A percentile compares a stretch with the other conserved stretches of the same genome.
Conservation (phyloP, 2,888 invertebrate species). For the Lepidonotus clava region DNA sequence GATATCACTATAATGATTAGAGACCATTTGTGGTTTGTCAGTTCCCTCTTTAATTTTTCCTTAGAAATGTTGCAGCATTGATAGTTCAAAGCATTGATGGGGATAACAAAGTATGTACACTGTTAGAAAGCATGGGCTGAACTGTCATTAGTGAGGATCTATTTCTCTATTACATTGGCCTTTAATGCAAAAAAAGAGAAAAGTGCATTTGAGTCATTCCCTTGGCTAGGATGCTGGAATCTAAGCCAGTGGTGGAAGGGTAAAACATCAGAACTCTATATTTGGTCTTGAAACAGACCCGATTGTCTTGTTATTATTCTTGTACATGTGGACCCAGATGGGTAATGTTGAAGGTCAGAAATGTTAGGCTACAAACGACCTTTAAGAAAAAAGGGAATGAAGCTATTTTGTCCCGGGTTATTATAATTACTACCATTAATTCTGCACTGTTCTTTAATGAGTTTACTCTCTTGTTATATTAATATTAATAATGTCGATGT, state of each 20-base stretch:
- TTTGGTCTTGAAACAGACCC: not conserved
- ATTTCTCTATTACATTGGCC: not conserved
- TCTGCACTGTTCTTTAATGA: not conserved
- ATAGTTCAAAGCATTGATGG: not conserved
- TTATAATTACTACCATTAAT: not conserved
- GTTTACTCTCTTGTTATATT: too few species aligned
- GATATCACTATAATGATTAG: not conserved
- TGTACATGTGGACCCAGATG: not conserved
- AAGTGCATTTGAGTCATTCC: not conserved
- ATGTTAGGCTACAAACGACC: conserved; percentile 19
- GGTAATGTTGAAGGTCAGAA: not conserved
- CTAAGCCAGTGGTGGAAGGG: not conserved
- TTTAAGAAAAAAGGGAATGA: conserved; percentile 29
- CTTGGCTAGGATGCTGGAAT: not conserved
- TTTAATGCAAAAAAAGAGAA: not conserved
- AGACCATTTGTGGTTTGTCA: not conserved
- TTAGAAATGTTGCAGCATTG: not conserved
- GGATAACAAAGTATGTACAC: not conserved
- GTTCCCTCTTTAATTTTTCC: not conserved
- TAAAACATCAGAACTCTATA: not conserved
- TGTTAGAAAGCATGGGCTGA: not conserved
- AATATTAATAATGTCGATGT: not conserved
- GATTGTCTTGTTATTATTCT: not conserved
- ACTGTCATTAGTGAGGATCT: not conserved
- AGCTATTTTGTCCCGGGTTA: conserved; percentile 5